phyloP scores from a whole-genome alignment of 2,113 vertebrate species.

The Myrmecophaga tridactyla region DNA sequence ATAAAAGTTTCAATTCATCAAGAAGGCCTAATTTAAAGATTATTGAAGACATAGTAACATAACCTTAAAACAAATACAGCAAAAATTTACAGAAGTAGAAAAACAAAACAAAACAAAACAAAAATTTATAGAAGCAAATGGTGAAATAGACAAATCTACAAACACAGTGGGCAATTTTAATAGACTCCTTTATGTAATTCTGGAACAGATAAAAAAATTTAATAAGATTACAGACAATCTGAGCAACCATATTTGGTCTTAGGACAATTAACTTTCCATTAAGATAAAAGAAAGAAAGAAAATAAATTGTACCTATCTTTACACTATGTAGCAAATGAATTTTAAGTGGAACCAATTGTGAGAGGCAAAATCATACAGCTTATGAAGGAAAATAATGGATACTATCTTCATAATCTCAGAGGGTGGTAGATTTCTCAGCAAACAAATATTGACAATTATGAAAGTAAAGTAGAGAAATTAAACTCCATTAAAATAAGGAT shows the following conservation, averaged over 20 bases:
- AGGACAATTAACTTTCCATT: not conserved
- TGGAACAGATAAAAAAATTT: not conserved
- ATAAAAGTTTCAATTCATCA: not conserved
- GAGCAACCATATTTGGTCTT: not conserved
- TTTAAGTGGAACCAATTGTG: not conserved
- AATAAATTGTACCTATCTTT: not conserved
- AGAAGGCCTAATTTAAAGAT: not conserved
- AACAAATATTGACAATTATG: not conserved
- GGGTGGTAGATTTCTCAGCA: not conserved
- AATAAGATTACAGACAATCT: not conserved
- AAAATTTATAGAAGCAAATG: not conserved
- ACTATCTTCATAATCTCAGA: not conserved
- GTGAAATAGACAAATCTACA: not conserved
- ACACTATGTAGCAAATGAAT: not conserved
- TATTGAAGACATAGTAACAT: not conserved
- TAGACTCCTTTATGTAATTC: not conserved
- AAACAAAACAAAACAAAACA: too few species aligned
- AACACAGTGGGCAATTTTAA: not conserved
- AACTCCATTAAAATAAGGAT: not conserved
- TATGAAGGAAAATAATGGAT: not conserved
- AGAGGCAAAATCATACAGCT: not conserved
- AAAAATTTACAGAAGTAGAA: too few species aligned
- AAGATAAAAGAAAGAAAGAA: not conserved
- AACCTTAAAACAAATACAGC: not conserved
- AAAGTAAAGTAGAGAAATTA: not conserved